Percentiles rank a stretch among this genome's conserved stretches.
Evolutionary conservation across 2,113 vertebrate species (phyloP).

Genomic region (Datnioides undecimradiatus): DNA sequence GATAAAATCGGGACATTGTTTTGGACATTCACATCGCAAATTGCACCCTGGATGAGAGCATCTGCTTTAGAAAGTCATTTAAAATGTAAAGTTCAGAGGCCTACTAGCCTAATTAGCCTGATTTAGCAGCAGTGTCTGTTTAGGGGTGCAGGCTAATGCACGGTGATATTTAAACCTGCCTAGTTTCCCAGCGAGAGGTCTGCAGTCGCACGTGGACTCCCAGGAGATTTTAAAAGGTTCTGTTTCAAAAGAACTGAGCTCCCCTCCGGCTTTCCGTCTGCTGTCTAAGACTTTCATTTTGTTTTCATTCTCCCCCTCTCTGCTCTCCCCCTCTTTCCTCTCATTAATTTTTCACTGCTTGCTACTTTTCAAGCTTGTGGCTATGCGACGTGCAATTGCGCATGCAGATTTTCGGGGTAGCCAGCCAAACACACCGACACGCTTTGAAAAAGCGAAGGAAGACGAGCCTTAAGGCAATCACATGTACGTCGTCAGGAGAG

Average conservation of each 20-base stretch:
- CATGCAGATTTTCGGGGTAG: slow-evolving; percentile 26
- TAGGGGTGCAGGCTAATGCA: slow-evolving; percentile 22
- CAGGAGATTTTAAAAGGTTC: slow-evolving; percentile 54
- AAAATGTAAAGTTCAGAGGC: slow-evolving; percentile 48
- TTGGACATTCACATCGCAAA: slow-evolving; percentile 10
- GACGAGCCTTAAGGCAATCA: not conserved
- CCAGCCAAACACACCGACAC: slow-evolving; percentile 1
- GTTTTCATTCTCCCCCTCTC: slow-evolving; percentile 48
- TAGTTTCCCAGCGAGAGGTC: slow-evolving; percentile 43
- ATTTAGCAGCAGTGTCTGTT: slow-evolving; percentile 42
- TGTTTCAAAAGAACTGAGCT: slow-evolving; percentile 53
- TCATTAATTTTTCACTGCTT: slow-evolving; percentile 71
- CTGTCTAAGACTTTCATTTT: slow-evolving; percentile 63
- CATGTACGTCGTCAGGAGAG: not conserved
- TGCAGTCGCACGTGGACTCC: slow-evolving; percentile 39
- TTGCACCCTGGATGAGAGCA: not conserved
- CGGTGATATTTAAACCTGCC: slow-evolving; percentile 50
- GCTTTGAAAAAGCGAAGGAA: not conserved
- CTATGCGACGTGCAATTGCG: slow-evolving; percentile 24
- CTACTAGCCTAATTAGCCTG: slow-evolving; percentile 36
- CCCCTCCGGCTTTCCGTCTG: slow-evolving; percentile 55
- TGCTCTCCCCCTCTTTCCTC: slow-evolving; percentile 39
- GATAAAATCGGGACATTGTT: not conserved
- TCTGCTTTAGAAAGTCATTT: slow-evolving; percentile 14
- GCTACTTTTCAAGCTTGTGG: slow-evolving; percentile 42